Evolutionary conservation across 2,888 invertebrate species (phyloP), one percentile per base, ranked within the genome.

Genomic region (Eilema caniola): DNA sequence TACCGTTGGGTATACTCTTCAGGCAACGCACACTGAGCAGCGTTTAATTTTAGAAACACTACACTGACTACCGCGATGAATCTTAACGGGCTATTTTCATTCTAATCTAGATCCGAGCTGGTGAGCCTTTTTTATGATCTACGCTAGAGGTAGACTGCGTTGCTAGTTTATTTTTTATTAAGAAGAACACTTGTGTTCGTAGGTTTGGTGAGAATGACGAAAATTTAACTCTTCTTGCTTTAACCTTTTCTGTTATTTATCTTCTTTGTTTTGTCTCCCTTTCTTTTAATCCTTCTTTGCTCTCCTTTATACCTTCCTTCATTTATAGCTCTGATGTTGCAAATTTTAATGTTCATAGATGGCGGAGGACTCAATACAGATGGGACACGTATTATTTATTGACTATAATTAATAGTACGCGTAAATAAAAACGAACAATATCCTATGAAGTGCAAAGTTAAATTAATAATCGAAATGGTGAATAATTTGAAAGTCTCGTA

Each of bases 1-100:
- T 69, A 71, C 67, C 71, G 59, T 70, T 53, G 5, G 37, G 33
- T 8, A 33, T 37, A 24, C 68, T 68, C 69, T 65, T 70, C 77
- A 77, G 72, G 73, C 75, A 72, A 80, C 83, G 73, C 75, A 73
- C 70, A 67, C 65, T 72, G 73, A 76, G 72, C 70, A 78, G 69
- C 66, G 72, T 83, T 81, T 83, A 83, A 81, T 81, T 83, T 83
- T 81, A 78, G 79, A 83, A 73, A 74, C 76, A 69, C 67, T n/a
- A n/a, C n/a, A n/a, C n/a, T n/a, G 66, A 37, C 70, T 64, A 64
- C 64, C 37, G 56, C 33, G 70, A 73, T 72, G 75, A 82, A 80
- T 71, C 74, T 72, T 74, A 69, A 69, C 70, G 33, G 63, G 63
- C 24, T 71, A 66, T 64, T 69, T 72, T 65, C 68, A 78, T 63